Percentiles rank a stretch among this genome's conserved stretches.
phyloP scores from a whole-genome alignment of 2,888 invertebrate species.

The Calephelis perditalis region DNA sequence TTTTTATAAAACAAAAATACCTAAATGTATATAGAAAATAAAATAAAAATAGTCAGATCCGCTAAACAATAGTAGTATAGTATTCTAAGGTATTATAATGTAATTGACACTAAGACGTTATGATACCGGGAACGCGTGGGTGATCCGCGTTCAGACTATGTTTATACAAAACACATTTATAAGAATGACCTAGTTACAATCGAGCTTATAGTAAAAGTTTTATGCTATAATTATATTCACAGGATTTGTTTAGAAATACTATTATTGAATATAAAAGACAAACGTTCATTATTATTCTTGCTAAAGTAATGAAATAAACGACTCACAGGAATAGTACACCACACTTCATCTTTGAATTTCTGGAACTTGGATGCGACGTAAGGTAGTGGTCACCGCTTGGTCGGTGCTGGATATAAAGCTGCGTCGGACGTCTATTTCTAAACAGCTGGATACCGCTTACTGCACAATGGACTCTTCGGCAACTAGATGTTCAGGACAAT shows the following conservation, averaged over 20 bases:
- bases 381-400: not conserved
- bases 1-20: too few relatives aligned
- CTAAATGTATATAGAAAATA: too few relatives aligned
- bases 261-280: too few relatives aligned
- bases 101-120: not conserved
- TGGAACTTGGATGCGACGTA: not conserved
- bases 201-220: not conserved
- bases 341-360: not conserved
- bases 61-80: too few relatives aligned
- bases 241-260: not conserved
- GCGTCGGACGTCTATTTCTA: not conserved
- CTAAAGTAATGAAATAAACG: not conserved
- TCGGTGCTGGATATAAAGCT: not conserved
- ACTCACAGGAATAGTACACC: conserved; percentile 2
- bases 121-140: not conserved
- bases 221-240: not conserved
- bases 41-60: too few relatives aligned
- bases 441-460: not conserved
- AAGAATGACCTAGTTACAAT: too few relatives aligned
- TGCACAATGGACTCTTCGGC: too few relatives aligned
- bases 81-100: not conserved
- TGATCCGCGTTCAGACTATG: not conserved
- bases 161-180: too few relatives aligned
- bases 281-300: not conserved
- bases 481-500: too few relatives aligned